Base-by-base conservation (phyloP, 2,113 vertebrate genomes). In the Sylvicapra grimmia region DNA sequence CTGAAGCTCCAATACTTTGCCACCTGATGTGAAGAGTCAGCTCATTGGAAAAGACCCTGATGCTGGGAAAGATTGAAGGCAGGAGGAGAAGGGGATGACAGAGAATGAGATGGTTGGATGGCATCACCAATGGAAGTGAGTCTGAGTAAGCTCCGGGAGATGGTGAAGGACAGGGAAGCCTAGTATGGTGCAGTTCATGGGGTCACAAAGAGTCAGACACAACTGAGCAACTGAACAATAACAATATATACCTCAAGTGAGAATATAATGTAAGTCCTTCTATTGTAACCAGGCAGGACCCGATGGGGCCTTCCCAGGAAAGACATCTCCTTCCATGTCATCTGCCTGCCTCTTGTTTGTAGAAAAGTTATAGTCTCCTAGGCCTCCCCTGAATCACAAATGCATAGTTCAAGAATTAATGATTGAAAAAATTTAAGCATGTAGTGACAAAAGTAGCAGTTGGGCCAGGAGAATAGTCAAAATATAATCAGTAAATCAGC, bases 191-290 rank as follows among this genome's bases (percentile, higher is more conserved):
- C n/a, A 72, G 68, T 36, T 72, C 68, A 72, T 72, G 68, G n/a
- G 68, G 68, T 72, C 68, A 36, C n/a, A 72, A 72, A 72, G 19
- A 72, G 68, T 72, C 68, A 72, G 19, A 72, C n/a, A 23, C 9
- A 36, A 36, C n/a, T 72, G n/a, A 40, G 19, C 19, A 23, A 72
- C n/a, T 72, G 68, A 72, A 72, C 68, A 72, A 33, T 31, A 33
- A 36, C n/a, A 36, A 8, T 23, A 36, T 36, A 15, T 8, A 54
- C 8, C 25, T 61, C 89, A 75, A 54, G 8, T 33, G 8, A 72
- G 40, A 89, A 92, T 86, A 65, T 83, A 72, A 58, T 89, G 79
- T 80, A 89, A 83, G 12, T 16, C 4, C 7, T 94, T 14, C 91
- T 89, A 25, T 25, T 56, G 7, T 84, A 56, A 56, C 13, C 33